phyloP scores from a whole-genome alignment of 2,888 invertebrate genomes.

The Zonitis immaculata region DNA sequence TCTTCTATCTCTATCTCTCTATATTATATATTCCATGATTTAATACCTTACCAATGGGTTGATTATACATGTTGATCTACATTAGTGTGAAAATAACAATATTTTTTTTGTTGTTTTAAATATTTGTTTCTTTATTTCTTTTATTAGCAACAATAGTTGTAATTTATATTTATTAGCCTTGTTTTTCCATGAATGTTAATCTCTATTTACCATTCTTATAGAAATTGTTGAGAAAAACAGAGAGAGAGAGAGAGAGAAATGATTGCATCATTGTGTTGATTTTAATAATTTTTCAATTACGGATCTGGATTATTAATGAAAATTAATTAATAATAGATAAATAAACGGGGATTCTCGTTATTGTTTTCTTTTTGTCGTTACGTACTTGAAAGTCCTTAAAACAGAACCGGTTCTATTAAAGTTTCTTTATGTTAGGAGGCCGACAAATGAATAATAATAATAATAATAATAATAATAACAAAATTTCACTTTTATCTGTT shows the following conservation, averaged over 20 bases:
- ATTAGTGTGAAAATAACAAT: too few relatives aligned
- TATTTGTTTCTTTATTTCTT: not conserved
- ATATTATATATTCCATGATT: too few relatives aligned
- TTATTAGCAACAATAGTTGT: not conserved
- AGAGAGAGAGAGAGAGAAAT: too few relatives aligned
- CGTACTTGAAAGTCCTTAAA: not conserved
- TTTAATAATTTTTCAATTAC: too few relatives aligned
- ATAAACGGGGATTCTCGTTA: not conserved
- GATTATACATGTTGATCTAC: too few relatives aligned
- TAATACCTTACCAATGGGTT: too few relatives aligned
- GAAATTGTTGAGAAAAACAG: too few relatives aligned
- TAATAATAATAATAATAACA: not conserved
- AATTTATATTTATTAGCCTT: not conserved
- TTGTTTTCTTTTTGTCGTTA: not conserved
- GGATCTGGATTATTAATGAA: too few relatives aligned
- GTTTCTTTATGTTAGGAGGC: not conserved
- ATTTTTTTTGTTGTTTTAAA: too few relatives aligned
- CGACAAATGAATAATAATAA: not conserved
- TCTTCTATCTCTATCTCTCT: too few relatives aligned
- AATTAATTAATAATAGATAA: too few relatives aligned
- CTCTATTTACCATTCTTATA: not conserved
- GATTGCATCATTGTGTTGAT: too few relatives aligned
- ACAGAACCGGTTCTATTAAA: not conserved
- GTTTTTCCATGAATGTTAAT: not conserved
- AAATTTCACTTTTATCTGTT: not conserved